Evolutionary conservation across 2,888 invertebrate genomes (phyloP), one percentile per base, ranked within the genome.

Genomic region (Tipula unca): DNA sequence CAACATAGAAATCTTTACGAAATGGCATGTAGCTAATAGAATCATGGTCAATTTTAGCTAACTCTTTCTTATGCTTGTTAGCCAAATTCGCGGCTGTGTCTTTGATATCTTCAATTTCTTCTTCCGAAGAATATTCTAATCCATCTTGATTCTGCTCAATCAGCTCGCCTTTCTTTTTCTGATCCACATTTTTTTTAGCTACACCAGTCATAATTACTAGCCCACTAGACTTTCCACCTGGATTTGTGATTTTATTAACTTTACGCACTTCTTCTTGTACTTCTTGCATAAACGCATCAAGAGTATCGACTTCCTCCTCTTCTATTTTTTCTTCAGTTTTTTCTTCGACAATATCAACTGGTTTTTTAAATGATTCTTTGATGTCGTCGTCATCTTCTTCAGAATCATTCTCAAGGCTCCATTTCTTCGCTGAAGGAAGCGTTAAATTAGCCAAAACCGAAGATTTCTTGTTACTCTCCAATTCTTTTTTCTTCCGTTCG

Each of bases 131-230:
- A 91, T 99, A 99, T 92, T 98, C 99, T 87, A 99, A 91, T 0
- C 97, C 98, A 90, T 99, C 99, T 91, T 98, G 98, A 91, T 99
- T 99, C 90, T 98, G 99, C 91, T 99, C 99, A 89, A 99, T 98
- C n/a, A 99, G 92, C 91, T 99, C 99, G 85, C 99, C 99, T 92
- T 99, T 98, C 88, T 96, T 94, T 88, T 95, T 95, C 32, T 93
- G 92, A 39, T 93, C 92, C 87, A 94, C 94, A 14, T 88, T 88
- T 88, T 96, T 95, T 90, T 97, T 97, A 0, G 96, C 96, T 4
- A 96, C 94, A 5, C 97, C 97, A 0, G 96, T 95, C 1, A 97
- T 93, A 86, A 97, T 96, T 1, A 97, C 95, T 0, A 97, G 93
- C 17, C 95, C 94, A 10, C 89, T 87, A 1, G 92, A 92, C 20